A percentile compares a stretch with the other conserved stretches of the same genome.
These are phyloP conservation scores for Oconnorella tubifera DNA, from an alignment of 2,888 invertebrate genomes.

Conservation along the genomic window DNA sequence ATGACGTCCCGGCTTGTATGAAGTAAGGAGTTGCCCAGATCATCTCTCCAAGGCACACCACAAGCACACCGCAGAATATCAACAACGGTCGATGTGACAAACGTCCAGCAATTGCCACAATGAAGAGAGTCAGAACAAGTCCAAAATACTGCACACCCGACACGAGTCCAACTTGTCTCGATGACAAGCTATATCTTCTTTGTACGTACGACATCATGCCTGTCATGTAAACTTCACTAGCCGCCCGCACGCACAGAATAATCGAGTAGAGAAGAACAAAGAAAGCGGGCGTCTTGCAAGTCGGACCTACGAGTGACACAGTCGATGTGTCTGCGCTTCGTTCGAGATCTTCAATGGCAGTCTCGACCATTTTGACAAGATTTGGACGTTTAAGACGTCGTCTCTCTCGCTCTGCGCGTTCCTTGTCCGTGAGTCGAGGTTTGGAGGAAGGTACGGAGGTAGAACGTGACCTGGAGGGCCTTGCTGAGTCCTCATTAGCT, in stretches of 20 bases:
- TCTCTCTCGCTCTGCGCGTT: background rate
- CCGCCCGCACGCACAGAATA: conserved; percentile 16
- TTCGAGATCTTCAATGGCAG: background rate
- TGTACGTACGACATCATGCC: conserved; percentile 3
- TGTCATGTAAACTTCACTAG: conserved; percentile 13
- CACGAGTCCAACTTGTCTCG: background rate
- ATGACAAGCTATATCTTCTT: background rate
- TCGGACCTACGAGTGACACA: conserved; percentile 14
- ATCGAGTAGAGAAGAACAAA: conserved; percentile 19
- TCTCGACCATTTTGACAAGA: background rate
- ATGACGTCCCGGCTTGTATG: background rate
- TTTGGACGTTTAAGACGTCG: background rate
- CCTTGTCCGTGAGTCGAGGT: background rate
- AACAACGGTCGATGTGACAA: conserved; percentile 17
- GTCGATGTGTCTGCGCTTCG: background rate
- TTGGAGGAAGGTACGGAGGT: background rate
- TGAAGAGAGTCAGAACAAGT: conserved; percentile 1
- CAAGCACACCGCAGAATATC: conserved; percentile 11
- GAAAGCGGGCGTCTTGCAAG: conserved; percentile 9
- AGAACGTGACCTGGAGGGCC: background rate
- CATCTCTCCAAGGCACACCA: conserved; percentile 13
- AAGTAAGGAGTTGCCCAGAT: conserved; percentile 22
- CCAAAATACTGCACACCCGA: conserved; percentile 1
- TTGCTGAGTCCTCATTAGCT: too few relatives aligned
- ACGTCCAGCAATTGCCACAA: conserved; percentile 13